These are phyloP conservation scores for Procambarus clarkii DNA, from an alignment of 1,140 invertebrate genomes.

Conservation along the genomic window DNA sequence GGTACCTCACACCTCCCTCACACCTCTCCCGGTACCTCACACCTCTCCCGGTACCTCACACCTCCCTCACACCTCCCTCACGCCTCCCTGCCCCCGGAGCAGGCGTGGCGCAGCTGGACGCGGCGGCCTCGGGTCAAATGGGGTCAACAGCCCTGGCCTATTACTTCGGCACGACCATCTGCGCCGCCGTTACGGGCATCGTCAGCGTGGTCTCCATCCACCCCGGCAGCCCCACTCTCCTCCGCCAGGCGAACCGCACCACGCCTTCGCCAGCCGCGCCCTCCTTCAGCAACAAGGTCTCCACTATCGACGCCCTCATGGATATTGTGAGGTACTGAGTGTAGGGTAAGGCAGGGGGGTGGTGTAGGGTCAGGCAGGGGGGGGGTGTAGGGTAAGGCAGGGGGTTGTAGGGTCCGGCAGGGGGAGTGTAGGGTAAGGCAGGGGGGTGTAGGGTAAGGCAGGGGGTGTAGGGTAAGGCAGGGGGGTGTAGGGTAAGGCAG, in stretches of 20 bases:
- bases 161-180: conserved; percentile 56
- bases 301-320: conserved; percentile 44
- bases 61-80: neutral
- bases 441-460: neutral
- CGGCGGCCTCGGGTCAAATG: conserved; percentile 54
- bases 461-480: no score
- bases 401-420: no score
- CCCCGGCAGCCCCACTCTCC: conserved; percentile 37
- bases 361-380: no score
- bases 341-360: neutral
- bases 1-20: no score
- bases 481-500: no score
- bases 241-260: neutral
- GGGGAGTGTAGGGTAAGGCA: no score
- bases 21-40: no score
- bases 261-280: neutral
- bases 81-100: neutral
- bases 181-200: conserved; percentile 42
- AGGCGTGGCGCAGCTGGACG: conserved; percentile 61
- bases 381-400: no score
- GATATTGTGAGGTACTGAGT: conserved; percentile 55
- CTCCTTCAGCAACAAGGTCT: conserved; percentile 13
- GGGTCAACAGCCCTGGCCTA: conserved; percentile 44
- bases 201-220: conserved; percentile 47
- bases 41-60: no score